Evolutionary conservation across 2,797 vertebrate species (phyloP), one percentile per base, ranked within the genome.

Genomic region (Pipistrellus nathusii): DNA sequence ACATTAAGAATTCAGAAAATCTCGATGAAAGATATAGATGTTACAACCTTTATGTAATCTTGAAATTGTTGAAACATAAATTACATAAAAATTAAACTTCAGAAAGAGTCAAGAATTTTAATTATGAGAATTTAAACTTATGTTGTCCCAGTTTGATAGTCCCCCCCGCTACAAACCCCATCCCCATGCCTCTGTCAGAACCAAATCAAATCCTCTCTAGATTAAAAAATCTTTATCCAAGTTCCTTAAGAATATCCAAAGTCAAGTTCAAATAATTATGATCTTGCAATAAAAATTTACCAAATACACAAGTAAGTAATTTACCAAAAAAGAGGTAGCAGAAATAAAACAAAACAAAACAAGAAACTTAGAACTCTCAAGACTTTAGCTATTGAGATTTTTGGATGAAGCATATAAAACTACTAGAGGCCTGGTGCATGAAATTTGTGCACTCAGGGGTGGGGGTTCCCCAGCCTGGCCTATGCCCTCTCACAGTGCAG

Each of bases 1-100:
- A 87, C 62, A 14, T 71, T 91, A 92, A 81, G 41, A 89, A 81
- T 68, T 89, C 44, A 85, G 72, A 55, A 88, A 88, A 72, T 57
- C 35, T 73, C 48, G 9, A 44, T 57, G 62, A 88, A 72, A 88
- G 44, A 72, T 10, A 84, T 27, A 71, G 32, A 44, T 85, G 4
- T 57, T 71, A 9, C 30, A 88, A 72, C 0, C 64, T 66, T 84
- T 57, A 73, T 30, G 41, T 48, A 55, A 57, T 57, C 17, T 78
- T 78, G 18, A 80, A 17, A 85, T 48, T n/a, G 68, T 48, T 85
- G 85, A 73, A 75, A 92, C 9, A 68, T 48, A 66, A 59, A 68
- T 83, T 78, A n/a, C 41, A 66, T 71, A 25, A 88, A 91, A 85
- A 15, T 32, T 48, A 57, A 55, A 57, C 8, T 21, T 32, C 21